Conservation (phyloP, 2,797 vertebrate genomes). For the Spinus olivaceus region DNA sequence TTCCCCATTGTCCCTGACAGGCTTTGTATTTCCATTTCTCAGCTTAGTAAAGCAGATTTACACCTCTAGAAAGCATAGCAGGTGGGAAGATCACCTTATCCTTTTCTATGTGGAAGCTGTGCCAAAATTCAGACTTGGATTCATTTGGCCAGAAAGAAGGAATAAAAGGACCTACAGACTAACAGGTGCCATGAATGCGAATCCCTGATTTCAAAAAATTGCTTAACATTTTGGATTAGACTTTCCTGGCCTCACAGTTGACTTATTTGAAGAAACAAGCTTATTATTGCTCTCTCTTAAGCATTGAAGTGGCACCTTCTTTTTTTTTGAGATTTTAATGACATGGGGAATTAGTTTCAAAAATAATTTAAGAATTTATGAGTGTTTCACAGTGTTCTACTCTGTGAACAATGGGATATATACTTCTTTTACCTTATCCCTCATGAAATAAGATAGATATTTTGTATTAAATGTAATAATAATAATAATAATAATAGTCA, state of each 20-base stretch:
- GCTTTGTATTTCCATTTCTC: not conserved
- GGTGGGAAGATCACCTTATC: not conserved
- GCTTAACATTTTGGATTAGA: not conserved
- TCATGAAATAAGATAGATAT: not conserved
- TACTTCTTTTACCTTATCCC: not conserved
- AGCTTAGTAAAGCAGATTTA: not conserved
- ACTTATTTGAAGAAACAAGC: not conserved
- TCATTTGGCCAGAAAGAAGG: not conserved
- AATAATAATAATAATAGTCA: not conserved
- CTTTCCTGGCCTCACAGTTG: not conserved
- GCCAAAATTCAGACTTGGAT: not conserved
- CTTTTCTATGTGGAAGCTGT: not conserved
- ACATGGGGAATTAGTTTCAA: not conserved
- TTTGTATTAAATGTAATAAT: not conserved
- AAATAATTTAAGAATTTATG: not conserved
- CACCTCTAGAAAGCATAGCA: not conserved
- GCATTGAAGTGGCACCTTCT: fast-evolving
- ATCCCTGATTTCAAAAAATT: not conserved
- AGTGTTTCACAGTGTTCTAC: not conserved
- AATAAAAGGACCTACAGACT: not conserved
- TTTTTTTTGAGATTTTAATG: not conserved
- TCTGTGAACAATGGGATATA: not conserved
- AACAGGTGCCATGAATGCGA: not conserved
- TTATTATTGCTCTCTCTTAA: not conserved
- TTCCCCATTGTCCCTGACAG: not conserved